Evolutionary conservation across 2,797 vertebrate genomes (phyloP), one percentile per base, ranked within the genome.

Genomic region (Xenopus petersii): DNA sequence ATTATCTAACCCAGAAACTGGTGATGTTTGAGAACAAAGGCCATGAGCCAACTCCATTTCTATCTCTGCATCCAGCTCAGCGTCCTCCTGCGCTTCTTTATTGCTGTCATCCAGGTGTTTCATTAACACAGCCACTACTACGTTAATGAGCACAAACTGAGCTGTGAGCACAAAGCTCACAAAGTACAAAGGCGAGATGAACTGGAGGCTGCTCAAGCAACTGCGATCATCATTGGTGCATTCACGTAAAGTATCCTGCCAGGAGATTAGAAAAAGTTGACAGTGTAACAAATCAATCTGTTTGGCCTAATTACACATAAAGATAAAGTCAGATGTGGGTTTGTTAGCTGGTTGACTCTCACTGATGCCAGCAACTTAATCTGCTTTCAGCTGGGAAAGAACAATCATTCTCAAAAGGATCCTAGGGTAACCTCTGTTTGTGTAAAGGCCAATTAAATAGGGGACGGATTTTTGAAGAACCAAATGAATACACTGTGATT

Each of bases 131-230:
- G 97, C 97, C 86, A 99, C 97, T 86, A 99, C 97, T 91, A 99
- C 97, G 13, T 99, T 99, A 93, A 99, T 98, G 88, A 99, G 95
- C 86, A 99, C 97, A 65, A 99, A 99, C 93, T 99, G 97, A 66
- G 97, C 96, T 54, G 96, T 98, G 90, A 99, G 95, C 91, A 99
- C 97, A 72, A 99, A 99, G 93, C 95, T 98, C 85, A 99, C 97
- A 79, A 99, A 99, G 91, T 99, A 99, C 82, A 99, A 88, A 0
- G 97, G 97, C 13, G 97, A 99, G 90, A 99, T 98, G 85, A 98
- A 97, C 92, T 98, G 96, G 82, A 98, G 92, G 89, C 96, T 97
- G 74, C 95, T 95, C 88, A 98, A 94, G 88, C 97, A 99, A 88
- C 92, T 93, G 82, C 95, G 95, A 85, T 99, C 97, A 55, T 94